phyloP scores from a whole-genome alignment of 2,113 vertebrate genomes.

The Crypturellus undulatus region DNA sequence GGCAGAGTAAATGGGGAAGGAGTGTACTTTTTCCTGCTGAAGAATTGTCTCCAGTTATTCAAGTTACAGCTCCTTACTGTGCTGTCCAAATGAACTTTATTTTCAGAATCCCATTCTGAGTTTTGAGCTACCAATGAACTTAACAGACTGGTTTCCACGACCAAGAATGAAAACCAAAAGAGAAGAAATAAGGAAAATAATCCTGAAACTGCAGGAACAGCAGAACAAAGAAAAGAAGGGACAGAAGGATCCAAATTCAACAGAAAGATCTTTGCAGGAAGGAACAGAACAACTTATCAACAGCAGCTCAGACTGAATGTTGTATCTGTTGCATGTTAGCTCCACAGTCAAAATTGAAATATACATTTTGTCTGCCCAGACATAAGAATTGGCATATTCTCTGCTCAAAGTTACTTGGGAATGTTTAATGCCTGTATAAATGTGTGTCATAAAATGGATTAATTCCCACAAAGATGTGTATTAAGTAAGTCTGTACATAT shows the following conservation, averaged over 20 bases:
- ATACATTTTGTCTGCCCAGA: constrained; percentile 58
- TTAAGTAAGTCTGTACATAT: constrained; percentile 91
- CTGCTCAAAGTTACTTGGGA: constrained; percentile 70
- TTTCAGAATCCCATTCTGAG: constrained; percentile 90
- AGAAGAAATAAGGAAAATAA: constrained; percentile 92
- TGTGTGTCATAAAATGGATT: constrained; percentile 78
- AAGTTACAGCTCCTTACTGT: neutral
- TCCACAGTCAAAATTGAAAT: constrained; percentile 65
- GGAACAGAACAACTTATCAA: constrained; percentile 67
- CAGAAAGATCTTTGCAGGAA: constrained; percentile 72
- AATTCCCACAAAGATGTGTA: constrained; percentile 82
- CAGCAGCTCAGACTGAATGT: constrained; percentile 80
- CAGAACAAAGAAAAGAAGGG: constrained; percentile 85
- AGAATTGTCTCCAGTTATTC: neutral
- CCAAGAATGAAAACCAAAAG: constrained; percentile 97
- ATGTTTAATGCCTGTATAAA: constrained; percentile 81
- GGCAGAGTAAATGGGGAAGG: neutral
- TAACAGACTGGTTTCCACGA: constrained; percentile 94
- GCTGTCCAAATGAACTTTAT: neutral
- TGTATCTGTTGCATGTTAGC: constrained; percentile 63
- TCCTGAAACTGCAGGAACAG: constrained; percentile 88
- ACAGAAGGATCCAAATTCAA: constrained; percentile 70
- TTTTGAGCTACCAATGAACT: constrained; percentile 93
- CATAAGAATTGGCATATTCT: constrained; percentile 68
- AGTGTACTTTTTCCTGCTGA: neutral